A percentile compares a stretch with the other conserved stretches of the same genome.
These are phyloP conservation scores for Spinibarbus caldwelli DNA, from an alignment of 2,797 vertebrate species.

Conservation along the genomic window DNA sequence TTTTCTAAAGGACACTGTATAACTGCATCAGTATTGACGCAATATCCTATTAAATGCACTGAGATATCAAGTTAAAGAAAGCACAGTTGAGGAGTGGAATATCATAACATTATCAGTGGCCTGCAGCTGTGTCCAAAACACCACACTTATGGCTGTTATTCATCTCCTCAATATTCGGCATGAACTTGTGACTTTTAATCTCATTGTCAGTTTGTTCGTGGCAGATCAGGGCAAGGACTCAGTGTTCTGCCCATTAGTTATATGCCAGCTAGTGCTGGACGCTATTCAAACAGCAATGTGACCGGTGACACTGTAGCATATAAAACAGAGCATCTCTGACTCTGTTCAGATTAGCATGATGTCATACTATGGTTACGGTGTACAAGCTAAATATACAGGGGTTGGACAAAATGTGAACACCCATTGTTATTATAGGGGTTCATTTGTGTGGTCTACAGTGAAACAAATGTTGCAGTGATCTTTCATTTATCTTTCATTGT, in stretches of 20 bases:
- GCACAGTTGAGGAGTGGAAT: background rate
- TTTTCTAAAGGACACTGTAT: background rate
- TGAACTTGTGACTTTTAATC: background rate
- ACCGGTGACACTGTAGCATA: background rate
- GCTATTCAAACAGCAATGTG: background rate
- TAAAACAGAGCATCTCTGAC: background rate
- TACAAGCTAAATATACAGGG: background rate
- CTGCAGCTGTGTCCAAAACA: background rate
- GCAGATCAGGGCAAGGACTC: background rate
- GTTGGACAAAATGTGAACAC: background rate
- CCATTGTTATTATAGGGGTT: background rate
- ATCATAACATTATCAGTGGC: background rate
- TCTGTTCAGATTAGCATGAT: background rate
- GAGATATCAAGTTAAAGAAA: constrained; percentile 4
- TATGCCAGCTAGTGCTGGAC: background rate
- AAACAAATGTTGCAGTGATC: no score
- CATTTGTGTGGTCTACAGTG: background rate
- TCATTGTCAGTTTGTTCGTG: background rate
- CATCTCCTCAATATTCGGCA: background rate
- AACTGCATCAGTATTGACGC: background rate
- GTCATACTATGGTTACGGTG: background rate
- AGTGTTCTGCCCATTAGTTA: background rate
- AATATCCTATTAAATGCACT: background rate
- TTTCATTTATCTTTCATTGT: background rate
- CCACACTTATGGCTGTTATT: background rate